Conservation (phyloP, 2,797 vertebrate genomes). For the Pogoniulus pusillus region DNA sequence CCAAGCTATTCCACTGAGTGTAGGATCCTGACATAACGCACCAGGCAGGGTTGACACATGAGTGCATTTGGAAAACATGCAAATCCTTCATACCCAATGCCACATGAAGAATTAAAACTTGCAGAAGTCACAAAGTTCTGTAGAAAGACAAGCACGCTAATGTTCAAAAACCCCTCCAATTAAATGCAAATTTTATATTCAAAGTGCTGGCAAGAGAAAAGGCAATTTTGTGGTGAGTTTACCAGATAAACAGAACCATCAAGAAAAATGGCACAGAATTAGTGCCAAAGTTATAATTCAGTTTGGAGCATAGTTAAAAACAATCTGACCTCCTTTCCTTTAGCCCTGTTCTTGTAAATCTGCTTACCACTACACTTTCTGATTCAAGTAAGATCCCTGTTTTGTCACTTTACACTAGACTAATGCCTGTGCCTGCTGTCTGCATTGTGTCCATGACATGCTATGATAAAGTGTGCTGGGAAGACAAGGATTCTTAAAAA, state of each 20-base stretch:
- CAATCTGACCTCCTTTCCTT: neutral
- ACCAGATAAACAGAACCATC: neutral
- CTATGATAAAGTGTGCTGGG: neutral
- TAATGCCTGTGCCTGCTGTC: neutral
- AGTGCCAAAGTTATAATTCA: neutral
- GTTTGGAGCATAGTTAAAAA: neutral
- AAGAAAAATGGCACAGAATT: too few species aligned
- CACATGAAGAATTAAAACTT: neutral
- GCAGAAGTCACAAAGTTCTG: neutral
- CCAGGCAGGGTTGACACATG: neutral
- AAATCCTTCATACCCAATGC: neutral
- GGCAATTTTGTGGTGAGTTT: neutral
- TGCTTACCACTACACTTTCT: neutral
- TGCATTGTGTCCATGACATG: neutral
- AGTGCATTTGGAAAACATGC: neutral
- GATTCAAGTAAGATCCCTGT: neutral
- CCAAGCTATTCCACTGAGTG: accelerated
- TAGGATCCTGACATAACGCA: neutral
- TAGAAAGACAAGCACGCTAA: neutral
- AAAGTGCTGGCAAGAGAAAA: neutral
- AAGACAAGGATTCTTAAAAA: slow-evolving; percentile 14
- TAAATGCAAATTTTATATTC: neutral
- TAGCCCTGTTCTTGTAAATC: neutral
- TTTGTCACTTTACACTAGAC: slow-evolving; percentile 1
- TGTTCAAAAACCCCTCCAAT: neutral